Evolutionary conservation across 2,113 vertebrate species (phyloP).

Genomic region (Panthera tigris): DNA sequence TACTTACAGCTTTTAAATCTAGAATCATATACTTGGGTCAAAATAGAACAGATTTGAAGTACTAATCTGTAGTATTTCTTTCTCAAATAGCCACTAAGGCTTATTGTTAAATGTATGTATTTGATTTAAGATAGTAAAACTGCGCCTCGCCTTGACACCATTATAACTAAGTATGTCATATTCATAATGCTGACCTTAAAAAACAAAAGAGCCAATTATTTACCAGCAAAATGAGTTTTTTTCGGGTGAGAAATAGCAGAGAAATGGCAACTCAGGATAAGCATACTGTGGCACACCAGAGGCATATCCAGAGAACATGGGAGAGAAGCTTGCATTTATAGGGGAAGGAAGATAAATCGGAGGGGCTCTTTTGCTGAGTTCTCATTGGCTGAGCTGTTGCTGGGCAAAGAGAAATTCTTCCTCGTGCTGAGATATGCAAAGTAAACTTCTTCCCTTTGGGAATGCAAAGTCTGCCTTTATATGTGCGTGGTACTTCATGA

Average conservation of each 20-base stretch:
- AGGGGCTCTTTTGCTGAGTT: neutral
- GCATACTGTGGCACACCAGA: neutral
- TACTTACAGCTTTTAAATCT: neutral
- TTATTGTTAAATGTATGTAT: neutral
- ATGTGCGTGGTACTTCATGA: neutral
- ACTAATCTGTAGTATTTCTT: neutral
- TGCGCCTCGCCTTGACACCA: neutral
- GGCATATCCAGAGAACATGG: neutral
- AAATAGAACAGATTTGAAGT: neutral
- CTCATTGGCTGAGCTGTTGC: neutral
- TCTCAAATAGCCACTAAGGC: neutral
- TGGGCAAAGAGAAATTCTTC: neutral
- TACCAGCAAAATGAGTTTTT: neutral
- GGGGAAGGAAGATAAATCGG: neutral
- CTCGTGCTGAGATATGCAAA: neutral
- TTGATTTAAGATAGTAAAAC: neutral
- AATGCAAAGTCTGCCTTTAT: neutral
- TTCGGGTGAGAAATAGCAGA: neutral
- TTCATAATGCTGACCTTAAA: neutral
- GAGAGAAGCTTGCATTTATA: neutral
- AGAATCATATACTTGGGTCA: neutral
- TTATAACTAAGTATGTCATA: neutral
- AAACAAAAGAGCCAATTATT: neutral
- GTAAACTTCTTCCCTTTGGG: neutral
- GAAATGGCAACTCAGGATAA: neutral